Percentiles rank a stretch among this genome's conserved stretches.
These are phyloP conservation scores for Bradysia coprophila DNA, from an alignment of 1,140 invertebrate genomes.

Conservation along the genomic window DNA sequence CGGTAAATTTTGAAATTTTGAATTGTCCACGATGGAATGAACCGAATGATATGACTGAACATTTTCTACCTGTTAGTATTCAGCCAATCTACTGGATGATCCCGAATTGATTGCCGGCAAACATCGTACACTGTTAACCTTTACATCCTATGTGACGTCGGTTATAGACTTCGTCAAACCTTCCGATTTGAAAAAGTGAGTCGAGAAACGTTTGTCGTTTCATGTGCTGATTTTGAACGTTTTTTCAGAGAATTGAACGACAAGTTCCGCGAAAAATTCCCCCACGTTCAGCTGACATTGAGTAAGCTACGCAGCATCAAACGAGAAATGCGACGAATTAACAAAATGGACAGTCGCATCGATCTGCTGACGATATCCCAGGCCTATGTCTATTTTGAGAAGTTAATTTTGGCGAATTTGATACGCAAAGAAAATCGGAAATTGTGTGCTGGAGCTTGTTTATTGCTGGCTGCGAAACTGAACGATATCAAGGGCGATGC, in stretches of 20 bases:
- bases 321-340: slow-evolving; percentile 87
- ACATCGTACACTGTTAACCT: slow-evolving; percentile 83
- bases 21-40: too few species aligned
- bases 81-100: slow-evolving; percentile 82
- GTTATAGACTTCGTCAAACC: slow-evolving; percentile 94
- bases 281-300: slow-evolving; percentile 84
- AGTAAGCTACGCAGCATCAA: slow-evolving; percentile 90
- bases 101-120: slow-evolving; percentile 90
- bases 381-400: slow-evolving; percentile 95
- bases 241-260: slow-evolving; percentile 97
- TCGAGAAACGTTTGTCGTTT: too few species aligned
- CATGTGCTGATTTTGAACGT: too few species aligned
- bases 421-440: slow-evolving; percentile 94
- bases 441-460: slow-evolving; percentile 83
- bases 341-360: slow-evolving; percentile 61
- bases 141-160: slow-evolving; percentile 89
- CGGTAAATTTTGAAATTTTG: too few species aligned
- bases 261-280: slow-evolving; percentile 91
- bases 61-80: slow-evolving; percentile 39
- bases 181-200: slow-evolving; percentile 90
- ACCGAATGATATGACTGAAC: too few species aligned
- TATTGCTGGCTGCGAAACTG: slow-evolving; percentile 85
- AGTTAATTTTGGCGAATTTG: slow-evolving; percentile 76
- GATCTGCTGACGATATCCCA: slow-evolving; percentile 87
- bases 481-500: slow-evolving; percentile 89